Base-by-base conservation (phyloP, 2,797 vertebrate genomes). In the Babyrousa celebensis region DNA sequence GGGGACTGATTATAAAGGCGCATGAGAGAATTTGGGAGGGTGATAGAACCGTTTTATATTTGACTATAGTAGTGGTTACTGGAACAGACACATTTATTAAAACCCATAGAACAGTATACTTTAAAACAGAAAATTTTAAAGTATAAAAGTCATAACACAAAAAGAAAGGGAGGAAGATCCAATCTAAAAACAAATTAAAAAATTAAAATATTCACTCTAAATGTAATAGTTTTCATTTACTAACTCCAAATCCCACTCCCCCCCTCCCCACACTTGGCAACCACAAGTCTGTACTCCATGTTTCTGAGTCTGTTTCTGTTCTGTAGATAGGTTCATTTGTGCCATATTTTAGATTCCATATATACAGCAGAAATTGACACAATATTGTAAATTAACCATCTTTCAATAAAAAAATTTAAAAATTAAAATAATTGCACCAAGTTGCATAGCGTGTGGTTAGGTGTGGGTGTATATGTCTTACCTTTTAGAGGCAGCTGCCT, bases 101-200 rank as follows among this genome's bases (percentile, higher is more conserved):
- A 86, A 72, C 29, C 52, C 79, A 70, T 12, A 86, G n/a, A 93
- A n/a, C 12, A 60, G 29, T 43, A 63, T 11, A 9, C 25, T 79
- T 91, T 21, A 79, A 85, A 85, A n/a, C 7, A 11, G 16, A 27
- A 3, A 77, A 63, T 75, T 82, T 91, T 77, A 60, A 97, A 77
- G 21, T 71, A 27, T n/a, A 12, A 88, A 63, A 85, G 87, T 82
- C 65, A 54, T 29, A 79, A 82, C 29, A 84, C 54, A 87, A 9
- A 92, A 92, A 79, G 20, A 60, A 80, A 72, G 15, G 17, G 43
- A 18, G 12, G 25, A 48, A 62, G 8, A 79, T 87, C 52, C n/a
- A 67, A 36, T 71, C 60, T 60, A 78, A 71, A 95, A 58, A 78
- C 5, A 79, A 89, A 75, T 84, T 40, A 63, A 52, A 83, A 83